Evolutionary conservation across 2,113 vertebrate species (phyloP), one percentile per base, ranked within the genome.

Genomic region (Nycticorax nycticorax): DNA sequence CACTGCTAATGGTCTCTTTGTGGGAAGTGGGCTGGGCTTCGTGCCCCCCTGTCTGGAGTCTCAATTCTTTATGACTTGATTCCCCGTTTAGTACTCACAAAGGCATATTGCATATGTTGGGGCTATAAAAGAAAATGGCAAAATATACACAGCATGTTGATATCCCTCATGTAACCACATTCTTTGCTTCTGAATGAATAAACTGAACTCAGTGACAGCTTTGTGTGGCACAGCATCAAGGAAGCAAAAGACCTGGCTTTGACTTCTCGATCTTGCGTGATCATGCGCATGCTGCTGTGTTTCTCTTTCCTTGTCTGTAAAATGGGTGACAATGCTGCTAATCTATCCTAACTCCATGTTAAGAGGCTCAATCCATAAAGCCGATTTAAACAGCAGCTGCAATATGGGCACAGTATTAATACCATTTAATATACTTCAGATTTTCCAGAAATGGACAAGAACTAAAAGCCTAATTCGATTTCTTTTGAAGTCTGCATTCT

Each of bases 311-410:
- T 84, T 32, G 55, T 14, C 63, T 91, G 52, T 76, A 57, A 94
- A 97, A 94, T 62, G 95, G 92, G 41, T 35, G 69, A 80, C n/a
- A 4, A 78, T 55, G 83, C 68, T 95, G 52, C 68, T 94, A 76
- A 95, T 92, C 81, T 89, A 5, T 5, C 74, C 59, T 71, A 88
- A 85, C 71, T 59, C 71, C 50, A 48, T 0, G 3, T 57, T 92
- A 89, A 93, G 88, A 93, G 80, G 87, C 78, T 93, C 91, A 95
- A 32, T 24, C 78, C 78, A 52, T n/a, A 96, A 96, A 94, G 67
- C 89, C 0, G 26, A 88, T 71, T 95, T 80, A 59, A 95, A 52
- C 55, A 48, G 35, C 69, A 85, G 28, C 78, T 27, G 79, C 63
- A 96, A 14, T 62, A 76, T 11, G 37, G 60, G 72, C 82, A 55